Evolutionary conservation across 2,888 invertebrate species (phyloP).

Genomic region (Phragmatobia fuliginosa): DNA sequence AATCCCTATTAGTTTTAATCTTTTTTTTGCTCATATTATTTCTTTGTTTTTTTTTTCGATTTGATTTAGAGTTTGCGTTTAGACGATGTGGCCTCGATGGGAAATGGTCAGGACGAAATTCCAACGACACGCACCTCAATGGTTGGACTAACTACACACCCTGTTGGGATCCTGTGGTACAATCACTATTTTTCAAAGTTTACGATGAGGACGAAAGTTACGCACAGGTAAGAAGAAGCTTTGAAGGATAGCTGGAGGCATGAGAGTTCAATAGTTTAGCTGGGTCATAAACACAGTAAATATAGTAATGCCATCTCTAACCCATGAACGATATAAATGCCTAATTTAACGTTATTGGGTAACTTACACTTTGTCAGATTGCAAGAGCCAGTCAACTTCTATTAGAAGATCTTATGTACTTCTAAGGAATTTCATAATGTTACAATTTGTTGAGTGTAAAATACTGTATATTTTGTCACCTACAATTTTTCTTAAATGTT

Average conservation of each 20-base stretch:
- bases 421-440: background rate
- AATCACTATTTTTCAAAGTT: slow-evolving; percentile 88
- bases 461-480: no score
- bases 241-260: background rate
- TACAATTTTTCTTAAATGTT: background rate
- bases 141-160: slow-evolving; percentile 95
- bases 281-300: background rate
- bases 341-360: background rate
- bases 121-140: slow-evolving; percentile 65
- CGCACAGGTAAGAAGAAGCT: slow-evolving; percentile 56
- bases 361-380: background rate
- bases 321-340: background rate
- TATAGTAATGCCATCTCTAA: background rate
- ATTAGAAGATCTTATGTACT: background rate
- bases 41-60: background rate
- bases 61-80: slow-evolving; percentile 88
- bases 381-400: background rate
- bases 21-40: background rate
- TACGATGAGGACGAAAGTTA: slow-evolving; percentile 68
- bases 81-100: slow-evolving; percentile 90
- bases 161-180: slow-evolving; percentile 91
- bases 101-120: slow-evolving; percentile 88
- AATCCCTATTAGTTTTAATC: no score
- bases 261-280: background rate
- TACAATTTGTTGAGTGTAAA: background rate